Percentiles rank a stretch among this genome's conserved stretches.
Conservation (phyloP, 2,797 vertebrate species). For the Sorex maritimensis region DNA sequence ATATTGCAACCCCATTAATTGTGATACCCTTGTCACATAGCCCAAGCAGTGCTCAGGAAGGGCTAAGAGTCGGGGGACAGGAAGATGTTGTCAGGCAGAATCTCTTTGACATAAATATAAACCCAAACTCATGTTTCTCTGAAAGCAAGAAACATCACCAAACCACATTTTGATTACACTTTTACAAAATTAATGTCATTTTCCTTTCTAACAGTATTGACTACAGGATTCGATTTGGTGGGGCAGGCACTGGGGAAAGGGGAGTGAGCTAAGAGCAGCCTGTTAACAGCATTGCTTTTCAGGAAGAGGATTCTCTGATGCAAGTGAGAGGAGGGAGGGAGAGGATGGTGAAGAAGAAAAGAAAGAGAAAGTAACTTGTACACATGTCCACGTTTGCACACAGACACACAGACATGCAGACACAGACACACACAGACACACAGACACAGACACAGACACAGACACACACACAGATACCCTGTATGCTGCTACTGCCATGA, state of each 20-base stretch:
- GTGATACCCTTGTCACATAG: background rate
- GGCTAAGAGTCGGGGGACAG: constrained; percentile 27
- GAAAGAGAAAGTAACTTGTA: constrained; percentile 42
- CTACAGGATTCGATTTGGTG: constrained; percentile 84
- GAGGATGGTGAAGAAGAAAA: constrained; percentile 47
- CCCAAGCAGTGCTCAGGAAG: constrained; percentile 30
- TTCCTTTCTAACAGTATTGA: constrained; percentile 84
- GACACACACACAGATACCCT: background rate
- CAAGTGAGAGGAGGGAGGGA: constrained; percentile 28
- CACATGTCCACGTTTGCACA: background rate
- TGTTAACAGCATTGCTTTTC: constrained; percentile 30
- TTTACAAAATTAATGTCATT: constrained; percentile 88
- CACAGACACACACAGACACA: background rate
- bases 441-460: too few relatives aligned
- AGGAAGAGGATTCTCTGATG: constrained; percentile 78
- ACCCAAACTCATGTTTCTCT: constrained; percentile 77
- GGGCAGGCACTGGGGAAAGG: constrained; percentile 75
- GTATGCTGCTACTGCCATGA: background rate
- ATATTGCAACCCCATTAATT: constrained; percentile 72
- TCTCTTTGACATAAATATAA: constrained; percentile 76
- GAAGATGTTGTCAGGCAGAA: constrained; percentile 56
- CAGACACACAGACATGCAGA: background rate
- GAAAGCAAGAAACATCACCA: constrained; percentile 85
- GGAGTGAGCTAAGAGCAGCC: constrained; percentile 57
- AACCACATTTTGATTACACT: constrained; percentile 82